These are phyloP conservation scores for Dryobotodes eremita DNA, from an alignment of 2,888 invertebrate species.

Conservation along the genomic window DNA sequence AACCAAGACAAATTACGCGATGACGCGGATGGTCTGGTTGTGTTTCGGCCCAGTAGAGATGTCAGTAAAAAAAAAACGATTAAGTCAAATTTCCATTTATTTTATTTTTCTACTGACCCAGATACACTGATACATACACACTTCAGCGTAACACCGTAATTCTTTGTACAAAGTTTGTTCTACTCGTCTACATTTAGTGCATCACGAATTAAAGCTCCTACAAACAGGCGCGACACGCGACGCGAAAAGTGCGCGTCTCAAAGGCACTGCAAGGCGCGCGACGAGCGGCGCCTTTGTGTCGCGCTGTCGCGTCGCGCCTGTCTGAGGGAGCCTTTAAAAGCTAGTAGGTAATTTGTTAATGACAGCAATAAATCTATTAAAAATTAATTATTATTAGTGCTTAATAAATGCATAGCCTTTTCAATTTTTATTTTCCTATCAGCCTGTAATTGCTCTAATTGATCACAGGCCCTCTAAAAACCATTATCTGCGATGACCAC, in stretches of 20 bases:
- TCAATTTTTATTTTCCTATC: background rate
- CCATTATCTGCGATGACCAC: background rate
- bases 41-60: background rate
- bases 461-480: slow-evolving; percentile 6
- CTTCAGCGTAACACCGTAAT: background rate
- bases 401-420: slow-evolving; percentile 29
- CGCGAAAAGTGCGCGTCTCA: no score
- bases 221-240: no score
- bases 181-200: slow-evolving; percentile 27
- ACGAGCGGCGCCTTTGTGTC: no score
- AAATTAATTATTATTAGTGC: background rate
- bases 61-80: slow-evolving; percentile 6
- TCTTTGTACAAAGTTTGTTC: slow-evolving; percentile 42
- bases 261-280: no score
- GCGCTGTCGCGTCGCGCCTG: no score
- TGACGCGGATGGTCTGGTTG: no score
- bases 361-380: background rate
- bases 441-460: background rate
- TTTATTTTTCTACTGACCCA: slow-evolving; percentile 49
- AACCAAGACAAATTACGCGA: no score
- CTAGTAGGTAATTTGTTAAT: slow-evolving; percentile 21
- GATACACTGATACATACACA: slow-evolving; percentile 30
- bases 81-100: slow-evolving; percentile 36
- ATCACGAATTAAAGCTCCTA: slow-evolving; percentile 17
- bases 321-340: no score